Percentiles rank a stretch among this genome's conserved stretches.
Evolutionary conservation across 1,140 invertebrate genomes (phyloP).

Genomic region (Tetragonula clypearis): DNA sequence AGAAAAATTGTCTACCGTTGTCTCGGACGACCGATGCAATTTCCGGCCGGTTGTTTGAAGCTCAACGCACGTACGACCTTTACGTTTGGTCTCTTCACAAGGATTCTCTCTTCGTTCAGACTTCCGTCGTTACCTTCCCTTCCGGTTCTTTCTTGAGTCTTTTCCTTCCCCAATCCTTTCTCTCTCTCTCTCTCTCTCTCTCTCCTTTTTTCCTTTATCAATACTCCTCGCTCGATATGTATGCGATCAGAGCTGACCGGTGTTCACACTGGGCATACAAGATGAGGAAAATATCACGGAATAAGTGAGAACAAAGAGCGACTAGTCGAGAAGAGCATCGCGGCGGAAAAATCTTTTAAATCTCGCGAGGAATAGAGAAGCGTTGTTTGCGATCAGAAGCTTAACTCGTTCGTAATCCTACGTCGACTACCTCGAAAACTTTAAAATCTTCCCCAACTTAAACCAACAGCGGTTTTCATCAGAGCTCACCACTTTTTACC

Average conservation of each 20-base stretch:
- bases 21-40: conserved; percentile 53
- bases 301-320: conserved; percentile 7
- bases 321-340: background rate
- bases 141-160: conserved; percentile 7
- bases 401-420: background rate
- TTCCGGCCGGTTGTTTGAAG: conserved; percentile 59
- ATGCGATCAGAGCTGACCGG: conserved; percentile 45
- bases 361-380: background rate
- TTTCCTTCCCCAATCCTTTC: background rate
- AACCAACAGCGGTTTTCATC: background rate
- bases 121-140: conserved; percentile 56
- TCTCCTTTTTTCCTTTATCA: conserved; percentile 23
- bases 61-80: conserved; percentile 64
- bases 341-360: background rate
- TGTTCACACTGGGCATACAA: conserved; percentile 46
- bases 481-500: background rate
- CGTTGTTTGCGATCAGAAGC: conserved; percentile 3
- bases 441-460: background rate
- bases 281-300: background rate
- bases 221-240: conserved; percentile 34
- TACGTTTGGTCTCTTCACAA: conserved; percentile 66
- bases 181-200: background rate
- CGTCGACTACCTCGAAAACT: background rate
- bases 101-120: conserved; percentile 49
- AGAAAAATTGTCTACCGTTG: conserved; percentile 61